Conservation (phyloP, 2,113 vertebrate genomes). For the Podarcis cretensis region DNA sequence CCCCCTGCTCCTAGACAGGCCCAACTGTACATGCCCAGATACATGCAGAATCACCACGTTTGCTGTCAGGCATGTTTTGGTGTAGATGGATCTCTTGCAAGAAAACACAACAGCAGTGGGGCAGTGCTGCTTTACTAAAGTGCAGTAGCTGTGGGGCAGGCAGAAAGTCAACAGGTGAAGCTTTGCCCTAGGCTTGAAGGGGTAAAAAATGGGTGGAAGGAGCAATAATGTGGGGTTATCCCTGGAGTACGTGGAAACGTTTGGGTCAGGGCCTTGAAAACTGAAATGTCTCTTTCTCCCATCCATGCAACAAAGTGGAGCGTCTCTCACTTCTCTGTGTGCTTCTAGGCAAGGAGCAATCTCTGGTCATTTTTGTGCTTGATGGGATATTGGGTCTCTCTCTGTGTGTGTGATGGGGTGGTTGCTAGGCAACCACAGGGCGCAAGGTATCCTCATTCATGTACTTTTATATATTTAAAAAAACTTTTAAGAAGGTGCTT, state of each 20-base stretch:
- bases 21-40: background rate
- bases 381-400: too few species aligned
- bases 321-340: background rate
- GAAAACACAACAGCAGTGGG: too few species aligned
- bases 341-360: background rate
- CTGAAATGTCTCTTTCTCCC: background rate
- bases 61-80: background rate
- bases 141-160: background rate
- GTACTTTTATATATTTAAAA: background rate
- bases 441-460: background rate
- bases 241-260: background rate
- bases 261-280: background rate
- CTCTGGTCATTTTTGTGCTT: background rate
- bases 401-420: background rate
- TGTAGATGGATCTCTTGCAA: background rate
- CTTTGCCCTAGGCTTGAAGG: too few species aligned
- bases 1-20: background rate
- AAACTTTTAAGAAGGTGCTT: background rate
- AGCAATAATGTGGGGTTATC: background rate
- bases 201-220: too few species aligned
- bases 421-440: background rate
- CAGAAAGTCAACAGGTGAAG: background rate
- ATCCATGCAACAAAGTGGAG: too few species aligned
- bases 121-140: too few species aligned
- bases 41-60: background rate